A percentile compares a stretch with the other conserved stretches of the same genome.
phyloP scores from a whole-genome alignment of 2,113 vertebrate species.

The Leptodactylus fuscus region DNA sequence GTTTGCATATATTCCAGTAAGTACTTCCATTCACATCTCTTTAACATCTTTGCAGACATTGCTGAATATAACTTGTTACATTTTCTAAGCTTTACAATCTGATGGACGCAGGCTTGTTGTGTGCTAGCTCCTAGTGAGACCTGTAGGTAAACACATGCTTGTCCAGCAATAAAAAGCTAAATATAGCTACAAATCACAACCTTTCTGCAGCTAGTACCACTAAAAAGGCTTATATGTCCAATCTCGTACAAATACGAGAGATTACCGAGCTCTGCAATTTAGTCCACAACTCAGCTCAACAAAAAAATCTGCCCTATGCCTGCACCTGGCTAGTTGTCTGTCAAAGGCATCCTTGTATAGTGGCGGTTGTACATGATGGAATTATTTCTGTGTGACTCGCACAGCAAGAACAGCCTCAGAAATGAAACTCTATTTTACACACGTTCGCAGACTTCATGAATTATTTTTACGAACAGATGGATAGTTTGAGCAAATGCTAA shows the following conservation, averaged over 20 bases:
- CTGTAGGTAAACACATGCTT: background rate
- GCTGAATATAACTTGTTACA: too few species aligned
- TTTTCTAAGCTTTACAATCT: constrained; percentile 3
- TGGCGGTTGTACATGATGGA: background rate
- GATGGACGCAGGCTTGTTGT: background rate
- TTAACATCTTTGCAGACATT: constrained; percentile 15
- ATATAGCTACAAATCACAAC: constrained; percentile 14
- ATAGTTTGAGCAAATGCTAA: constrained; percentile 57
- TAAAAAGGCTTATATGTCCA: constrained; percentile 2
- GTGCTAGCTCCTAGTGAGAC: background rate
- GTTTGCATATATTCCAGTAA: too few species aligned
- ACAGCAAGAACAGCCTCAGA: background rate
- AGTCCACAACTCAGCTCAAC: constrained; percentile 5
- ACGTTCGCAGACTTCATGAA: constrained; percentile 50
- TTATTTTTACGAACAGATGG: constrained; percentile 56
- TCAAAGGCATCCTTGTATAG: background rate
- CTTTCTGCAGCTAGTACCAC: background rate
- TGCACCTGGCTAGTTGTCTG: constrained; percentile 5
- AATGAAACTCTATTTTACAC: constrained; percentile 41
- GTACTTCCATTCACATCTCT: background rate
- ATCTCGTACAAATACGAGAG: background rate
- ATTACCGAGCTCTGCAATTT: constrained; percentile 1
- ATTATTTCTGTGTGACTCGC: background rate
- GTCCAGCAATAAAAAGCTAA: constrained; percentile 43
- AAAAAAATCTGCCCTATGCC: constrained; percentile 10